Base-by-base conservation (phyloP, 2,113 vertebrate genomes). In the Etheostoma cragini region DNA sequence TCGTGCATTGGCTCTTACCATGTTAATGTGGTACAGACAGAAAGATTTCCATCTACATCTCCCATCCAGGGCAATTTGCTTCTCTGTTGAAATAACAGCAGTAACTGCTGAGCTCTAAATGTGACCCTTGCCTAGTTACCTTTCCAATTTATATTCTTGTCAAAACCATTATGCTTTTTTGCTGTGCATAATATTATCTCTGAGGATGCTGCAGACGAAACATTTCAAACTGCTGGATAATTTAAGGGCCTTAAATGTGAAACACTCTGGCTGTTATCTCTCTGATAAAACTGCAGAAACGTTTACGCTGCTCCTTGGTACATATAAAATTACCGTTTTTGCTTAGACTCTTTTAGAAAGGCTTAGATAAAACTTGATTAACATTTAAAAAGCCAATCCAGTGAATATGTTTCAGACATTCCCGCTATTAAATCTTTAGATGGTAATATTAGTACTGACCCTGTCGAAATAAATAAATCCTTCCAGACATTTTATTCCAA, bases 21-120 rank as follows among this genome's bases (percentile, higher is more conserved):
- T 52, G 63, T 81, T 81, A 71, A 79, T 72, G 58, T 42, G 30
- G 54, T 38, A 45, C 53, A 2, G 64, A 83, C 64, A 65, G 21
- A 50, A 74, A 84, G 65, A 88, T 82, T 71, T 76, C 87, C 46
- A 69, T 74, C 75, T 81, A 30, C 62, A 83, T 90, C 54, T 71
- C 79, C 38, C 56, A 72, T 84, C 81, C 64, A 71, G 58, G 17
- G 53, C 5, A 85, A 73, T 84, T 84, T 86, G 72, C 53, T 53
- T 84, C 78, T 64, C 67, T 72, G 76, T n/a, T 72, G 67, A 63
- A 87, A 82, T 33, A 84, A 35, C 64, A 81, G 56, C 52, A 63
- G 6, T 79, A 60, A 35, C 64, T 38, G 64, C 60, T 38, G 64
- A 75, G 74, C 62, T 81, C 47, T 62, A 42, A 49, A 72, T 78